Evolutionary conservation across 2,888 invertebrate genomes (phyloP).

Genomic region (Eupeodes luniger): DNA sequence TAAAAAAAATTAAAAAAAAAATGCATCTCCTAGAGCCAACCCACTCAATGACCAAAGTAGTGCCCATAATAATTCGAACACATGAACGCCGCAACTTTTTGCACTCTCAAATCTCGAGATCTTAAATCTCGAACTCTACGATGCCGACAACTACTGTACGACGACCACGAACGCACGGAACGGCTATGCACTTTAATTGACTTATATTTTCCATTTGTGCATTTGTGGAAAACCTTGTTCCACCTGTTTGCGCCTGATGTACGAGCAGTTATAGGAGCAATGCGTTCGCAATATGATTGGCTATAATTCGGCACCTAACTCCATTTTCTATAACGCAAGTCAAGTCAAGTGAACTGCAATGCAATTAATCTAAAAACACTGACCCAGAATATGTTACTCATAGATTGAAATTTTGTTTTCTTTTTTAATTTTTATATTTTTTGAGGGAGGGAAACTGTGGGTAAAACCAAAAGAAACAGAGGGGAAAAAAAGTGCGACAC

Average conservation of each 20-base stretch:
- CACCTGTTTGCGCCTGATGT: conserved; percentile 59
- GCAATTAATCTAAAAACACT: conserved; percentile 67
- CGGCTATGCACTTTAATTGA: conserved; percentile 55
- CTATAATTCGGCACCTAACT: conserved; percentile 70
- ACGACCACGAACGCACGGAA: background rate
- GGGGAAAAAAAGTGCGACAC: conserved; percentile 24
- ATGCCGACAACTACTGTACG: background rate
- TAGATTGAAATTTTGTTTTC: background rate
- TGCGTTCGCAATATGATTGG: conserved; percentile 72
- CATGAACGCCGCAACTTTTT: conserved; percentile 36
- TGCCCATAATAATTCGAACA: conserved; percentile 16
- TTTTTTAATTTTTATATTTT: background rate
- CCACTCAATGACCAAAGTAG: conserved; percentile 56
- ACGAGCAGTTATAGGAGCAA: conserved; percentile 48
- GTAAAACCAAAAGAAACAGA: background rate
- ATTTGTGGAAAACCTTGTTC: conserved; percentile 73
- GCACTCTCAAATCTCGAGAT: conserved; percentile 23
- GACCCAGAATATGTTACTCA: conserved; percentile 66
- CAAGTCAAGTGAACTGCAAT: conserved; percentile 38
- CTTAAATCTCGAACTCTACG: background rate
- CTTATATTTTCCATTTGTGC: conserved; percentile 68
- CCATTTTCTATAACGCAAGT: conserved; percentile 55
- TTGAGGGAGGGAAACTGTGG: conserved; percentile 4
- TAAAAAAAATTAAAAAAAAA: conserved; percentile 17
- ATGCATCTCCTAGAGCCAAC: conserved; percentile 54